A percentile compares a stretch with the other conserved stretches of the same genome.
These are phyloP conservation scores for Phymatocera aterrima DNA, from an alignment of 2,888 invertebrate genomes.

Conservation along the genomic window DNA sequence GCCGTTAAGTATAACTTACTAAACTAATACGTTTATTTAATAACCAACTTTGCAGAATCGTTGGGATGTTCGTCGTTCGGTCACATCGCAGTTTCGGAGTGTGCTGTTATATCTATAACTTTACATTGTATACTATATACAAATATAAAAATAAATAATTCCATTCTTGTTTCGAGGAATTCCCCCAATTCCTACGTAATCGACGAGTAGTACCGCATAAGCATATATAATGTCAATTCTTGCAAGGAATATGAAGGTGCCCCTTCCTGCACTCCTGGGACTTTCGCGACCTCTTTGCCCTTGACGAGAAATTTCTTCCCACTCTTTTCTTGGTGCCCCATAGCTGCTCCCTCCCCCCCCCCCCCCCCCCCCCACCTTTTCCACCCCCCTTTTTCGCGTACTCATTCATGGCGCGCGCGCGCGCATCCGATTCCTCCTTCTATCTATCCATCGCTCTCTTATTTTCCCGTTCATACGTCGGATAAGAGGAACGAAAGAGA, in stretches of 20 bases:
- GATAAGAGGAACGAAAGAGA: slow-evolving; percentile 39
- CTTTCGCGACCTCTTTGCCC: slow-evolving; percentile 67
- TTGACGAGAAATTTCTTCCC: slow-evolving; percentile 58
- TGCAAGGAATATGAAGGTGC: not conserved
- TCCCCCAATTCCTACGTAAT: not conserved
- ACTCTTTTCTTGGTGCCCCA: too few relatives aligned
- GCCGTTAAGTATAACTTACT: too few relatives aligned
- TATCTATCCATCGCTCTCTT: slow-evolving; percentile 47
- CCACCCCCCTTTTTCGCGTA: slow-evolving; percentile 50
- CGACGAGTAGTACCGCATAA: not conserved
- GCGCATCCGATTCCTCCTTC: slow-evolving; percentile 34
- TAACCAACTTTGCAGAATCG: too few relatives aligned
- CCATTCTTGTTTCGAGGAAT: not conserved
- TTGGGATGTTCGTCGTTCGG: too few relatives aligned
- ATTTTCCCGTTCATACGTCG: slow-evolving; percentile 49
- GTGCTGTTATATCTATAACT: too few relatives aligned
- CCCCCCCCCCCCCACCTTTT: slow-evolving; percentile 56
- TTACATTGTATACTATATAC: too few relatives aligned
- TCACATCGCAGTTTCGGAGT: too few relatives aligned
- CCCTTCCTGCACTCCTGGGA: slow-evolving; percentile 24
- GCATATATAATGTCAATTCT: too few relatives aligned
- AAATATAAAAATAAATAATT: too few relatives aligned
- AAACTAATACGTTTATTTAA: too few relatives aligned
- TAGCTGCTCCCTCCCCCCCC: too few relatives aligned
- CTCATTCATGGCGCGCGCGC: slow-evolving; percentile 30